Evolutionary conservation across 2,797 vertebrate species (phyloP), one percentile per base, ranked within the genome.

Genomic region (Sebastes kiyomatsui): DNA sequence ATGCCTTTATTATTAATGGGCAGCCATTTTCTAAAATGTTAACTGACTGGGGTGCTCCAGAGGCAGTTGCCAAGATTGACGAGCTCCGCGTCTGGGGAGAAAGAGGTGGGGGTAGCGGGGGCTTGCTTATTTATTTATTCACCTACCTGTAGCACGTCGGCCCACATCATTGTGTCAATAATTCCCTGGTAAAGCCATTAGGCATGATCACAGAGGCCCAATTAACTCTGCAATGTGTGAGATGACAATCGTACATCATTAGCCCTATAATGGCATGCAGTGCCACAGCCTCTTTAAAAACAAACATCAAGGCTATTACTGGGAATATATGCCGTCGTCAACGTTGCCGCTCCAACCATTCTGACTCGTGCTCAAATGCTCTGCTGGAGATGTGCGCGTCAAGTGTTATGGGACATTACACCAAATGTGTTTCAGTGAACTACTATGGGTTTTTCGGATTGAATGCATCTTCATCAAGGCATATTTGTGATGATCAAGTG

Each of bases 1-100:
- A 95, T 87, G 90, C 92, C 92, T 94, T 95, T 96, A 95, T 96
- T 96, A 96, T 96, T 96, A 96, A 96, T 96, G 95, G 92, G 88
- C 87, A 88, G 92, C 93, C 93, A 92, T 95, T 96, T 95, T 94
- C 93, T 94, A 93, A 96, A 96, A 96, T 96, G 95, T 96, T 96
- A 96, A 96, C 95, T 92, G 94, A 96, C 94, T 93, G 90, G 92
- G 93, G 88, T 91, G 88, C 93, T 95, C 92, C 88, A 89, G 94
- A 96, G 93, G 94, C 95, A 91, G 91, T 94, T 93, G 92, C 88
- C 81, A 94, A 95, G 95, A 96, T 96, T 95, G 95, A 96, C 91
- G 94, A 96, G 94, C 89, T 85, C 80, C 49, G 85, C 65, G 75
- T 93, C 90, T 80, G 52, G 86, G 90, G 85, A 86, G 86, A 80